Evolutionary conservation across 2,888 invertebrate genomes (phyloP).

Genomic region (Drosophila pseudotakahashii): DNA sequence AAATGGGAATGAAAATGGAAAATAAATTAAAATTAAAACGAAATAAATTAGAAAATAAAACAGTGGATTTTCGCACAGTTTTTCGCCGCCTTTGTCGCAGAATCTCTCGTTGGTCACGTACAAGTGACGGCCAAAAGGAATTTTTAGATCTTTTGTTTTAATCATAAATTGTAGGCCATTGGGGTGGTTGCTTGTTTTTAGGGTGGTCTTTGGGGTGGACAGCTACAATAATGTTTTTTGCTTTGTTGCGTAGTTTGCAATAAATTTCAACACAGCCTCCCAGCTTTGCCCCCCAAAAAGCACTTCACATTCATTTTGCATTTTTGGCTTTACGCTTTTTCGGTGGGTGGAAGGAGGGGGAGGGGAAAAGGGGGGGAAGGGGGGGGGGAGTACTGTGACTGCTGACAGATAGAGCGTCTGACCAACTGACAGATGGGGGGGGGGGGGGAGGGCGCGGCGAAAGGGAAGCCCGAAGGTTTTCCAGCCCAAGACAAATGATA

Average conservation of each 20-base stretch:
- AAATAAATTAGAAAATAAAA: conserved; percentile 62
- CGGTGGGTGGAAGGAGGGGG: neutral
- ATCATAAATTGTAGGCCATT: conserved; percentile 61
- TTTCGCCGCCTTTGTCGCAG: conserved; percentile 9
- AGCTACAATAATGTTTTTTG: conserved; percentile 42
- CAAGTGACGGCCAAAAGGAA: conserved; percentile 53
- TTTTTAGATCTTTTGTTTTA: conserved; percentile 71
- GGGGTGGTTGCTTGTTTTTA: neutral
- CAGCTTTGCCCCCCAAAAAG: conserved; percentile 31
- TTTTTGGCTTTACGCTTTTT: conserved; percentile 58
- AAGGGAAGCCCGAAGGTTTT: neutral
- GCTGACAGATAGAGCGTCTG: conserved; percentile 35
- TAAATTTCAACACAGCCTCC: conserved; percentile 40
- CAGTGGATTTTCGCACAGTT: conserved; percentile 18
- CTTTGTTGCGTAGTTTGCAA: conserved; percentile 50
- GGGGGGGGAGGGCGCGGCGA: neutral
- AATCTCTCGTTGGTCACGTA: conserved; percentile 62
- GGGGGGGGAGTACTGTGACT: conserved; percentile 15
- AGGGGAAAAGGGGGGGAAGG: no score
- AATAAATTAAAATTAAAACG: conserved; percentile 72
- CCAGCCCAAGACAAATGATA: conserved; percentile 61
- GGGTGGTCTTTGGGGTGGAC: conserved; percentile 9
- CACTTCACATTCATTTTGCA: conserved; percentile 73
- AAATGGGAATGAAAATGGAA: conserved; percentile 44
- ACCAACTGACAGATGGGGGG: conserved; percentile 17